Base-by-base conservation (phyloP, 1,140 invertebrate genomes). In the Trichonephila clavipes region DNA sequence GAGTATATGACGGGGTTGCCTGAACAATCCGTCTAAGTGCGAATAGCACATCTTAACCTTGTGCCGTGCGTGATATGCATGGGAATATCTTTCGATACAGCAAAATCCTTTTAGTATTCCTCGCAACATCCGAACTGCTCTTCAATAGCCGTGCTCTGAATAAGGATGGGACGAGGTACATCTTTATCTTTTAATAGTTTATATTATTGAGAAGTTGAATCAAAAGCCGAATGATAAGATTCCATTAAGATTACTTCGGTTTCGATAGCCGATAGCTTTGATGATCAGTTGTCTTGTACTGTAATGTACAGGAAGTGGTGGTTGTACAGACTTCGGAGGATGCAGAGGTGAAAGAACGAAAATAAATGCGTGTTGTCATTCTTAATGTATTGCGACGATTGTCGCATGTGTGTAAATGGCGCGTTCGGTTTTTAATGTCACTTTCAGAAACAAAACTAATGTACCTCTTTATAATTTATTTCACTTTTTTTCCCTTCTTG, bases 271-370 rank as follows among this genome's bases (percentile, higher is more conserved):
- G 34, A 77, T 77, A 19, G 14, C 14, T 77, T 77, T 40, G 72
- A 77, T 40, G 72, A 77, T 77, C 34, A 16, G 24, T 40, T 34
- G 8, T 21, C 28, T 18, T 77, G 28, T 18, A 34, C 16, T 34
- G 28, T 40, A 40, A 77, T 77, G 72, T 77, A 77, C 72, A 77
- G 72, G 72, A 77, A 77, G 72, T 77, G 34, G 72, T 28, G 18
- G 18, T 77, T 34, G 72, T 40, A 34, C 72, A 77, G 34, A 77
- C 51, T 51, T 19, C 6, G 14, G 28, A 72, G 72, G 34, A 12
- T n/a, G 34, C 7, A 28, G 34, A 77, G 72, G 34, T 77, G 4
- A 18, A 40, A 77, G 28, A 40, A 77, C 24, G 18, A 21, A 72
- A 34, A 72, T 40, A 40, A 77, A 10, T 3, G n/a, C 12, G n/a